Percentiles rank a stretch among this genome's conserved stretches.
Conservation (phyloP, 1,140 invertebrate genomes). For the Oedothorax gibbosus region DNA sequence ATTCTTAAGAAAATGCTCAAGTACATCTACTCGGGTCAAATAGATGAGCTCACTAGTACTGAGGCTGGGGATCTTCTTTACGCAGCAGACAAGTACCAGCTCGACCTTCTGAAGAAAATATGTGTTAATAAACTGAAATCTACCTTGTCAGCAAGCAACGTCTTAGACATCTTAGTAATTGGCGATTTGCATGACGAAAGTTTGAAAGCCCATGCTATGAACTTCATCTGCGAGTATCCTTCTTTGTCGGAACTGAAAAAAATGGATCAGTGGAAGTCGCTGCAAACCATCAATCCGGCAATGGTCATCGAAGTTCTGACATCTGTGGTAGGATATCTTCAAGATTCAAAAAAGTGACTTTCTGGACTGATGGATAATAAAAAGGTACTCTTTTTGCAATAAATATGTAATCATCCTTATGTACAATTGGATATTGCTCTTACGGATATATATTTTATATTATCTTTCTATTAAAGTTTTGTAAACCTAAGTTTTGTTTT, state of each 20-base stretch:
- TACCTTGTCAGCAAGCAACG: not conserved
- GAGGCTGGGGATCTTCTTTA: not conserved
- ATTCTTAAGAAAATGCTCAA: not conserved
- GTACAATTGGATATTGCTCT: too few species aligned
- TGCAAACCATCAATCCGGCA: not conserved
- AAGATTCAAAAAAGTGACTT: too few species aligned
- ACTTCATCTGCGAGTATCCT: not conserved
- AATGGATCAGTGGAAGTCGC: not conserved
- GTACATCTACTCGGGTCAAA: not conserved
- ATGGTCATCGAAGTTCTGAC: slow-evolving; percentile 8
- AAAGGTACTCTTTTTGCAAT: too few species aligned
- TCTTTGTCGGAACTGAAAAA: not conserved
- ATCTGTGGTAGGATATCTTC: not conserved
- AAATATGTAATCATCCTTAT: too few species aligned
- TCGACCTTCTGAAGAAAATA: not conserved
- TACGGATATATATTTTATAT: too few species aligned
- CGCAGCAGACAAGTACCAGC: not conserved
- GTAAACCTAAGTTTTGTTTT: too few species aligned
- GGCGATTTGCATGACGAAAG: not conserved
- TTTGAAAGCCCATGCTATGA: slow-evolving; percentile 8
- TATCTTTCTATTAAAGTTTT: too few species aligned
- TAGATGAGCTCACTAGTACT: not conserved
- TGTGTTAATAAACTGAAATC: not conserved
- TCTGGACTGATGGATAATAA: too few species aligned
- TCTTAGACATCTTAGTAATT: not conserved